Evolutionary conservation across 2,888 invertebrate genomes (phyloP), one percentile per base, ranked within the genome.

Genomic region (Andrena praecox): DNA sequence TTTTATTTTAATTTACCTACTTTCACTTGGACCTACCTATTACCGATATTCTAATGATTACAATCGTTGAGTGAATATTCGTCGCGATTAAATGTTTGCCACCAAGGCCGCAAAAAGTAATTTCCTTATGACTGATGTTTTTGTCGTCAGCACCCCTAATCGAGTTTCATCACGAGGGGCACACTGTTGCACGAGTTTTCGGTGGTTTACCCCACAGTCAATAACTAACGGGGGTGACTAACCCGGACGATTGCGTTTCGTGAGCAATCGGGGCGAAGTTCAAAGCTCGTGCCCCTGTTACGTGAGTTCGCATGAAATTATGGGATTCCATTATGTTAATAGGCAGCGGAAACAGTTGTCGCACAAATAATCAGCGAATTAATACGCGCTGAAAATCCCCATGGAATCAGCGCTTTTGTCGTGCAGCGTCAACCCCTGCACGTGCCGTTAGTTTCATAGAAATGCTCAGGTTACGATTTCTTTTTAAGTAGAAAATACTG

Each of bases 171-270:
- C 31, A 6, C 31, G 24, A 5, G 48, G 20, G 24, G 31, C 24
- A 27, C 10, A 50, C 42, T 63, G 24, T 73, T 31, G 48, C 66
- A 52, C 64, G 63, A 59, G 79, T 84, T 84, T 84, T 84, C 60
- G 54, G 48, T 16, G 56, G 67, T 79, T 77, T 52, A 69, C 60
- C 50, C 42, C n/a, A 6, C 12, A 72, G 73, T 74, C 70, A 35
- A 77, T 80, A 73, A 42, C 24, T 60, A 12, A 48, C 31, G 24
- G 52, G 71, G 68, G 80, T 84, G 68, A 84, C 24, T 77, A 84
- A 84, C 84, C 84, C 42, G 50, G 6, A 56, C 33, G 70, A 42
- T 70, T 71, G 59, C 54, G 67, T 83, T 78, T 75, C 68, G 64
- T 42, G 83, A 71, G 33, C 31, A 72, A 70, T 67, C 62, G 54